Conservation (phyloP, 35 echinoderm and acorn worm species). For the Lytechinus pictus region DNA sequence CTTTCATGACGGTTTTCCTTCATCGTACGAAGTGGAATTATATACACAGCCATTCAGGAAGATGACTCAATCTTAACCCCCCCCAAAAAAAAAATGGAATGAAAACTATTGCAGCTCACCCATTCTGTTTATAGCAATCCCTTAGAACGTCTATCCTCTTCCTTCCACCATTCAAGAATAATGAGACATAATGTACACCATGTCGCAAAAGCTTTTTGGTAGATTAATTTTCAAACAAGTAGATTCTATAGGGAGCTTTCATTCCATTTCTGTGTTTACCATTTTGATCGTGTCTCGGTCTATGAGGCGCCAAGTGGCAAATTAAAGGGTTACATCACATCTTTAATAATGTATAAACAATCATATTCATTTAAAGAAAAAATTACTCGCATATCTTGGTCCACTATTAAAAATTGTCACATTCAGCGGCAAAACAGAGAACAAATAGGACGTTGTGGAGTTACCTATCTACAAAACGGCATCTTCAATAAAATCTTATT, state of each 20-base stretch:
- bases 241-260: neutral
- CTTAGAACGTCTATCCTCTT: neutral
- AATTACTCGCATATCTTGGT: too few species aligned
- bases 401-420: too few species aligned
- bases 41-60: neutral
- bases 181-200: neutral
- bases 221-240: slow-evolving; percentile 10
- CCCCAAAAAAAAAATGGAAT: neutral
- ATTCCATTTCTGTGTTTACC: neutral
- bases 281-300: neutral
- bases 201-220: slow-evolving; percentile 7
- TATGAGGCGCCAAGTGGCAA: neutral
- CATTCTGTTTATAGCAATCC: neutral
- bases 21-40: neutral
- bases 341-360: too few species aligned
- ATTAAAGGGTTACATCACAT: neutral
- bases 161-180: neutral
- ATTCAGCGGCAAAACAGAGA: too few species aligned
- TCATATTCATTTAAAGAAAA: too few species aligned
- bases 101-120: neutral
- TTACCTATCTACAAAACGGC: too few species aligned
- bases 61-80: neutral
- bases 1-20: neutral
- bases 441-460: too few species aligned
- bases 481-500: too few species aligned